phyloP scores from a whole-genome alignment of 2,888 invertebrate genomes.

The Petrolisthes manimaculis region DNA sequence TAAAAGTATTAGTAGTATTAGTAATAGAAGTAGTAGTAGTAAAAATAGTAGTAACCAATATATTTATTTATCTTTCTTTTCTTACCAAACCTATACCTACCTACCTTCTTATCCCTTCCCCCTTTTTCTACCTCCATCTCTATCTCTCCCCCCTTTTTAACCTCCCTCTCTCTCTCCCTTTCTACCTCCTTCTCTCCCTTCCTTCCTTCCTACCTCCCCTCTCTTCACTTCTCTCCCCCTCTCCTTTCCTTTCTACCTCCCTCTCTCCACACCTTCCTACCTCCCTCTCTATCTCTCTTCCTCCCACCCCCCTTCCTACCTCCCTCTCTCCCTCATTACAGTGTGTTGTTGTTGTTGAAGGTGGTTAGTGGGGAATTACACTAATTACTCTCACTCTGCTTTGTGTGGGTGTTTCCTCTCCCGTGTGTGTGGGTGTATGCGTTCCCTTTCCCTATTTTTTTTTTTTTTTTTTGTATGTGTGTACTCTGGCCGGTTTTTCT shows the following conservation, averaged over 20 bases:
- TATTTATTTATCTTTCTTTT: not conserved
- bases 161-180: not conserved
- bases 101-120: not conserved
- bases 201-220: not conserved
- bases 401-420: too few species aligned
- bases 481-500: too few species aligned
- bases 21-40: too few species aligned
- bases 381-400: not conserved
- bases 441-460: too few species aligned
- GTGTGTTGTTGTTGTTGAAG: not conserved
- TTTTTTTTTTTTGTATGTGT: too few species aligned
- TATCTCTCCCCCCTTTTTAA: not conserved
- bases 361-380: too few species aligned
- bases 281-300: slow-evolving; percentile 24
- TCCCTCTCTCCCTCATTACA: not conserved
- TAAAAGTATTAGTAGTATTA: too few species aligned
- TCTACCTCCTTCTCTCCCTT: not conserved
- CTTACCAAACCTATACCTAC: not conserved
- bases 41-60: too few species aligned
- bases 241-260: not conserved
- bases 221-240: not conserved
- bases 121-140: not conserved
- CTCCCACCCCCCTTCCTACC: slow-evolving; percentile 25
- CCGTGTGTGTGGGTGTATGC: too few species aligned
- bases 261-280: not conserved